phyloP scores from a whole-genome alignment of 2,888 invertebrate species.

The Herminia tarsipennalis region DNA sequence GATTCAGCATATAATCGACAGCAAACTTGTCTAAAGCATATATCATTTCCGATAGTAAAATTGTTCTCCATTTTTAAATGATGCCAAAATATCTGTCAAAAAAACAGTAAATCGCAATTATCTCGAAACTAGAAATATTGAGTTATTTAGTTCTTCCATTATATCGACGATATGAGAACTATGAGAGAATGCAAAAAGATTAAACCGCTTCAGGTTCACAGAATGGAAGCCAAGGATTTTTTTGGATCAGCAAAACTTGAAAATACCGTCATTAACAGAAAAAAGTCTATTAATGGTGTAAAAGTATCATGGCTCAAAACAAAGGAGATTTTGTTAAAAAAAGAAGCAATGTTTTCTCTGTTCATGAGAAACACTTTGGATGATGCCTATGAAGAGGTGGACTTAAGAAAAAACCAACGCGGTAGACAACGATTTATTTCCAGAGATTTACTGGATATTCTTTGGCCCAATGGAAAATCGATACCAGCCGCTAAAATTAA shows the following conservation, averaged over 20 bases:
- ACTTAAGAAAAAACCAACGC: constrained; percentile 1
- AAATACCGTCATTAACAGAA: constrained; percentile 16
- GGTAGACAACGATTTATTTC: constrained; percentile 2
- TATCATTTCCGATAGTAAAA: too few species aligned
- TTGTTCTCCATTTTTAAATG: too few species aligned
- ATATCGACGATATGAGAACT: constrained; percentile 19
- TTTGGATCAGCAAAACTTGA: constrained; percentile 14
- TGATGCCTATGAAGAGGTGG: constrained; percentile 3
- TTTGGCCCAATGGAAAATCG: constrained; percentile 3
- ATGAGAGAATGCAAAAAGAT: constrained; percentile 23
- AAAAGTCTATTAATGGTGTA: constrained; percentile 13
- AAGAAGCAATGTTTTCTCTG: constrained; percentile 7
- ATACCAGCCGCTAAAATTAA: constrained; percentile 3
- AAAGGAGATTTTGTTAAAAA: constrained; percentile 14
- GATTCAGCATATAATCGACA: too few species aligned
- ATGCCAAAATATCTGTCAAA: too few species aligned
- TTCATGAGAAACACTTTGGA: constrained; percentile 3
- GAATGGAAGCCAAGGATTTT: constrained; percentile 23
- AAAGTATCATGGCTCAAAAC: constrained; percentile 17
- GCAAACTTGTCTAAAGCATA: too few species aligned
- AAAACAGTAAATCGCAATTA: too few species aligned
- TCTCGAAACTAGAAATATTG: too few species aligned
- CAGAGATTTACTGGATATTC: constrained; percentile 1
- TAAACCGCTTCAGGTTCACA: constrained; percentile 23
- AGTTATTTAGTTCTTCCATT: too few species aligned